These are phyloP conservation scores for Noctua janthe DNA, from an alignment of 2,888 invertebrate species.

Conservation along the genomic window DNA sequence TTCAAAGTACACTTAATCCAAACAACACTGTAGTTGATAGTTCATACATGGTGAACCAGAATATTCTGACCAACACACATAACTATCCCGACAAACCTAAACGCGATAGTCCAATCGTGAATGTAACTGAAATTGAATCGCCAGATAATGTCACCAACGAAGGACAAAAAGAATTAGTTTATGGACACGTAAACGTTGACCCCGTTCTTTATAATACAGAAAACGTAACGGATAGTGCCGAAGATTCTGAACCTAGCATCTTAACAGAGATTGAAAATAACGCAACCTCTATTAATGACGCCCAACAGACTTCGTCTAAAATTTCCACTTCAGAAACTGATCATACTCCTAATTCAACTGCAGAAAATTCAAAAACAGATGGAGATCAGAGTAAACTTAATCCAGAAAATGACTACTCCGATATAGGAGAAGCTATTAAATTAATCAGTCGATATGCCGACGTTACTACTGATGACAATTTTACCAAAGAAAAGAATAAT, in stretches of 20 bases:
- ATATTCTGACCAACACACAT: conserved; percentile 79
- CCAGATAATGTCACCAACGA: conserved; percentile 75
- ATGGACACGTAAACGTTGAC: conserved; percentile 86
- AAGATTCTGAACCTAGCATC: conserved; percentile 62
- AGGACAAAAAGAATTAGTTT: conserved; percentile 87
- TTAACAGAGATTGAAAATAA: conserved; percentile 61
- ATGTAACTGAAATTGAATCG: conserved; percentile 74
- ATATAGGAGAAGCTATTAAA: conserved; percentile 88
- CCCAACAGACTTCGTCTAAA: conserved; percentile 42
- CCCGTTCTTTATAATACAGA: conserved; percentile 80
- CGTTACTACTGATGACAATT: conserved; percentile 88
- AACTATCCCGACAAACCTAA: conserved; percentile 85
- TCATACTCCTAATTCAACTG: conserved; percentile 62
- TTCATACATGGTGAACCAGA: conserved; percentile 77
- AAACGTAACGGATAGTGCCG: conserved; percentile 66
- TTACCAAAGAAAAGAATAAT: conserved; percentile 83
- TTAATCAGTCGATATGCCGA: conserved; percentile 88
- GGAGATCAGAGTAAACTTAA: conserved; percentile 83
- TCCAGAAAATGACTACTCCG: conserved; percentile 87
- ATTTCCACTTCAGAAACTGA: conserved; percentile 49
- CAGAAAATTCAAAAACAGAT: conserved; percentile 76
- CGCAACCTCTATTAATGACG: conserved; percentile 61
- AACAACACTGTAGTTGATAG: conserved; percentile 73
- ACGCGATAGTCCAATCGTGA: conserved; percentile 82
- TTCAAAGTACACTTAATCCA: conserved; percentile 77